Percentiles rank a stretch among this genome's conserved stretches.
These are phyloP conservation scores for Cydia pomonella DNA, from an alignment of 1,140 invertebrate species.

Conservation along the genomic window DNA sequence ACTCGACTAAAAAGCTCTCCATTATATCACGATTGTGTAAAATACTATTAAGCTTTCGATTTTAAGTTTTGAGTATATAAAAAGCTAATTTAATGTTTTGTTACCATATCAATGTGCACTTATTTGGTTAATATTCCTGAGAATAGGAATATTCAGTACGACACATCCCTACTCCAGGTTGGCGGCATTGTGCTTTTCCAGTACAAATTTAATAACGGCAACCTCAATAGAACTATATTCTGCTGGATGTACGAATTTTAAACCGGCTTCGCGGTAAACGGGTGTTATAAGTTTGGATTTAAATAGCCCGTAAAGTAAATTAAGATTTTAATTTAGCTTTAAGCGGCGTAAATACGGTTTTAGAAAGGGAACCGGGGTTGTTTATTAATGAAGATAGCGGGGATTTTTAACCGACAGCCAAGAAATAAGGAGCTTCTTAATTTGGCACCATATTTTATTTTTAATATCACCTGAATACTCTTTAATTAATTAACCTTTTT, in stretches of 20 bases:
- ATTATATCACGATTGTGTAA: too few relatives aligned
- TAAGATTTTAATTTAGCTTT: slow-evolving; percentile 29
- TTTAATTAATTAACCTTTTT: too few relatives aligned
- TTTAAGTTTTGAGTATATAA: too few relatives aligned
- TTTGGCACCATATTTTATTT: too few relatives aligned
- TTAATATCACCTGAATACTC: too few relatives aligned
- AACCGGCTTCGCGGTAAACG: slow-evolving; percentile 3
- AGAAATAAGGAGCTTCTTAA: too few relatives aligned
- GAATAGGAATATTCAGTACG: background rate
- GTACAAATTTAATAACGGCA: slow-evolving; percentile 45
- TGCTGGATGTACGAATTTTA: slow-evolving; percentile 13
- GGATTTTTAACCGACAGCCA: background rate
- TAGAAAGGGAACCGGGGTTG: background rate
- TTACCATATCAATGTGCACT: too few relatives aligned
- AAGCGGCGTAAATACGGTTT: slow-evolving; percentile 3
- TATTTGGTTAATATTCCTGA: too few relatives aligned
- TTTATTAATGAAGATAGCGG: slow-evolving; percentile 21
- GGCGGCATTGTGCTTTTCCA: slow-evolving; percentile 40
- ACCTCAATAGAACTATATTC: slow-evolving; percentile 26
- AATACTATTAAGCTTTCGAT: too few relatives aligned
- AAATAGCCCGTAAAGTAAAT: slow-evolving; percentile 26
- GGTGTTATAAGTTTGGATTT: slow-evolving; percentile 22
- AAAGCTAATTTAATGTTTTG: too few relatives aligned
- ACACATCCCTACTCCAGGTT: slow-evolving; percentile 8
- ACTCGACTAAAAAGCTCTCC: too few relatives aligned